Conservation (phyloP, 2,888 invertebrate species). For the Athripsodes cinereus region DNA sequence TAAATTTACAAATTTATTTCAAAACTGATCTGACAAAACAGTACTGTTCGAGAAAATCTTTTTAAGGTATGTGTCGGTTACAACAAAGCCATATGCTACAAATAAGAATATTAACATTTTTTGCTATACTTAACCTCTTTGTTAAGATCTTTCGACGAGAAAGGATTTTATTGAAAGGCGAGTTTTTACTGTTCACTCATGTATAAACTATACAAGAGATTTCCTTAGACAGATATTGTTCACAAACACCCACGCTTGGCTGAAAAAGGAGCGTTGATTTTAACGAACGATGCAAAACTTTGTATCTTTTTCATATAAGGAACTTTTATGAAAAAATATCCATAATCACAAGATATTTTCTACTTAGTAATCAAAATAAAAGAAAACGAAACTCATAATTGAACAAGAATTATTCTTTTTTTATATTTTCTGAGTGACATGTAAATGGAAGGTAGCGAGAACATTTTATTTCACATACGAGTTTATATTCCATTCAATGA, state of each 20-base stretch:
- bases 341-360: too few relatives aligned
- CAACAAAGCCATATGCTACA: neutral
- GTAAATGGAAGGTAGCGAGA: too few relatives aligned
- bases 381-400: too few relatives aligned
- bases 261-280: neutral
- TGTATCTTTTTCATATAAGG: too few relatives aligned
- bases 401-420: too few relatives aligned
- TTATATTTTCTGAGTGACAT: too few relatives aligned
- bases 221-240: neutral
- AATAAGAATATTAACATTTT: neutral
- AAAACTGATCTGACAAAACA: neutral
- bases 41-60: neutral
- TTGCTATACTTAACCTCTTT: constrained; percentile 3
- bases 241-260: neutral
- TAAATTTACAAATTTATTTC: neutral
- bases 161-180: neutral
- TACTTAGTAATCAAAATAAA: too few relatives aligned
- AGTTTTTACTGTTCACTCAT: constrained; percentile 2
- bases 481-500: too few relatives aligned
- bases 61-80: neutral
- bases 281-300: too few relatives aligned
- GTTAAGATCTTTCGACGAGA: neutral
- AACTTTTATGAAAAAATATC: too few relatives aligned
- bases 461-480: too few relatives aligned
- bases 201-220: neutral